Conservation (phyloP, 2,888 invertebrate species). For the Spodoptera exigua region DNA sequence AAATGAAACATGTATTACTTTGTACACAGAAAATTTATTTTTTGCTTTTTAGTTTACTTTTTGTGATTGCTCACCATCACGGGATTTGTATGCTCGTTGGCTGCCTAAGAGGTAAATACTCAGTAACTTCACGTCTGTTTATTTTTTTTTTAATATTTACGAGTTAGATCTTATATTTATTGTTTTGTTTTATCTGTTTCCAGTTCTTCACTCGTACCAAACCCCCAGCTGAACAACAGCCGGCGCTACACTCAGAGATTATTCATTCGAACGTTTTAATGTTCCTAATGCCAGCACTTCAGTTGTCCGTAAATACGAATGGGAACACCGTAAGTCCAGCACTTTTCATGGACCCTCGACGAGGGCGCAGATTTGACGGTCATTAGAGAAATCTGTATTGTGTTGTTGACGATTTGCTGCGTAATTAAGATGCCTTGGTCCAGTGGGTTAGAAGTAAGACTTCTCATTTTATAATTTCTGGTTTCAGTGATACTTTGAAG, state of each 20-base stretch:
- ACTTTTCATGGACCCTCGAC: constrained; percentile 47
- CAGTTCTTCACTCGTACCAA: constrained; percentile 14
- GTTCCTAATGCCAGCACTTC: constrained; percentile 59
- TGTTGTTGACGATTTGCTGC: constrained; percentile 1
- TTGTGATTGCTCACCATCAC: too few species aligned
- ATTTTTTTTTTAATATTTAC: too few species aligned
- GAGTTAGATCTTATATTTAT: too few species aligned
- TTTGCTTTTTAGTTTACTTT: too few species aligned
- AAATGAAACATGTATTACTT: too few species aligned
- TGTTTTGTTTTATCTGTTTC: too few species aligned
- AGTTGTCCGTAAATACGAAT: constrained; percentile 60
- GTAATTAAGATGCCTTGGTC: not conserved
- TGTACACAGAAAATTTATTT: too few species aligned
- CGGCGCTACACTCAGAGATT: constrained; percentile 63
- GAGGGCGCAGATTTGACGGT: constrained; percentile 31
- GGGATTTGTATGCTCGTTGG: too few species aligned
- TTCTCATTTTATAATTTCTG: too few species aligned
- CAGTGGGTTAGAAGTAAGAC: too few species aligned
- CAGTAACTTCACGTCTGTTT: too few species aligned
- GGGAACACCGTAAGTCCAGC: constrained; percentile 50
- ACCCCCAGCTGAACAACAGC: constrained; percentile 55
- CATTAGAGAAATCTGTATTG: constrained; percentile 35
- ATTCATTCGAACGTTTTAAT: constrained; percentile 67
- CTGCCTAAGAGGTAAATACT: constrained; percentile 1
- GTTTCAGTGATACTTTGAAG: too few species aligned